phyloP scores from a whole-genome alignment of 2,113 vertebrate genomes.

The Piliocolobus tephrosceles region DNA sequence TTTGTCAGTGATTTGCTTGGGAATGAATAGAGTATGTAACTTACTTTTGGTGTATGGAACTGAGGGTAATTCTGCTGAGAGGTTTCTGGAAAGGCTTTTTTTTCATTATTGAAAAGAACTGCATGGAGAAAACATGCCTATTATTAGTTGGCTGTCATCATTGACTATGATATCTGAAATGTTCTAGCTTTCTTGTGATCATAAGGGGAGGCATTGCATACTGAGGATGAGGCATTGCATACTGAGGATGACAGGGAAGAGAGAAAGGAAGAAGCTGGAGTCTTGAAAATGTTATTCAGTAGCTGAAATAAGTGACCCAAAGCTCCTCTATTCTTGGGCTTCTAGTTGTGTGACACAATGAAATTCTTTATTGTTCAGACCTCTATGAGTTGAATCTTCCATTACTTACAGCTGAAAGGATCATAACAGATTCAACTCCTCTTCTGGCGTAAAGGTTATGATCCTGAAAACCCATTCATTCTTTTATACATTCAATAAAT shows the following conservation, averaged over 20 bases:
- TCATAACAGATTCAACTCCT: not conserved
- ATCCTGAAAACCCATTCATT: constrained; percentile 19
- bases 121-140: not conserved
- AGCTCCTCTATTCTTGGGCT: not conserved
- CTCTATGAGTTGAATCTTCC: not conserved
- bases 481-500: constrained; percentile 11
- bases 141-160: not conserved
- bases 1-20: not conserved
- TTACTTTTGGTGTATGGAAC: not conserved
- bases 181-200: not conserved
- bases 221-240: not conserved
- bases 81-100: not conserved
- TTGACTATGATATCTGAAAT: not conserved
- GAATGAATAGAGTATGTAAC: not conserved
- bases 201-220: not conserved
- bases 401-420: not conserved
- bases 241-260: not conserved
- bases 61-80: not conserved
- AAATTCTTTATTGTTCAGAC: constrained; percentile 17
- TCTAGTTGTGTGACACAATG: not conserved
- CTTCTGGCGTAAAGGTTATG: constrained; percentile 36
- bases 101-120: not conserved
- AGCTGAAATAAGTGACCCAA: constrained; percentile 28
- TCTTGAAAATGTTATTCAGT: not conserved
- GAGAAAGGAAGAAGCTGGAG: not conserved